Conservation (phyloP, 2,113 vertebrate species). For the Mungos mungo region DNA sequence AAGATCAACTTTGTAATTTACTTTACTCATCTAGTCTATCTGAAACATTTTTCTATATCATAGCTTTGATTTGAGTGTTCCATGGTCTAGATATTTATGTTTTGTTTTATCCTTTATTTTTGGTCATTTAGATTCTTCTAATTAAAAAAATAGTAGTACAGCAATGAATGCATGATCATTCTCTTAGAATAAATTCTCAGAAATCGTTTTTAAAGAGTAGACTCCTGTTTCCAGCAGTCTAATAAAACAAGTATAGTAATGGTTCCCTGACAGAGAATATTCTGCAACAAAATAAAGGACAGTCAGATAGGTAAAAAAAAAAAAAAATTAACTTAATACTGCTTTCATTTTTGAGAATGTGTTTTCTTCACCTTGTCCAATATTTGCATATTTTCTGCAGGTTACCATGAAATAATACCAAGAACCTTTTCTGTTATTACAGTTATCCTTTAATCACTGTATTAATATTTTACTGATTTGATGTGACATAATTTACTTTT, state of each 20-base stretch:
- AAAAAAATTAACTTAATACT: background rate
- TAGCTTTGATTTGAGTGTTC: background rate
- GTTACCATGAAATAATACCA: background rate
- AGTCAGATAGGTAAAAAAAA: background rate
- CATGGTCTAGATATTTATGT: background rate
- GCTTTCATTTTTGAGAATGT: background rate
- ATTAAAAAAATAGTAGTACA: background rate
- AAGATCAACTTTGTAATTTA: background rate
- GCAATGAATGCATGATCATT: background rate
- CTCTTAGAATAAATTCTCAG: background rate
- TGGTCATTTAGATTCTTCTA: background rate
- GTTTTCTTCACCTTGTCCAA: background rate
- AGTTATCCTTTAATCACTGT: background rate
- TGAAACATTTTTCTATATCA: background rate
- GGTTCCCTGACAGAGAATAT: background rate
- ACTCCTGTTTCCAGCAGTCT: background rate
- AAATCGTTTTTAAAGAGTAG: background rate
- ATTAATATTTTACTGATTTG: background rate
- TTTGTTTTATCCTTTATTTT: background rate
- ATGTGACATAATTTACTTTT: background rate
- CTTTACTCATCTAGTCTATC: background rate
- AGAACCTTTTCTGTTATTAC: background rate
- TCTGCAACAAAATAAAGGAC: background rate
- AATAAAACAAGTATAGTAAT: background rate
- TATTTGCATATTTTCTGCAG: background rate